A percentile compares a stretch with the other conserved stretches of the same genome.
phyloP scores from a whole-genome alignment of 2,113 vertebrate species.

The Gambusia affinis region DNA sequence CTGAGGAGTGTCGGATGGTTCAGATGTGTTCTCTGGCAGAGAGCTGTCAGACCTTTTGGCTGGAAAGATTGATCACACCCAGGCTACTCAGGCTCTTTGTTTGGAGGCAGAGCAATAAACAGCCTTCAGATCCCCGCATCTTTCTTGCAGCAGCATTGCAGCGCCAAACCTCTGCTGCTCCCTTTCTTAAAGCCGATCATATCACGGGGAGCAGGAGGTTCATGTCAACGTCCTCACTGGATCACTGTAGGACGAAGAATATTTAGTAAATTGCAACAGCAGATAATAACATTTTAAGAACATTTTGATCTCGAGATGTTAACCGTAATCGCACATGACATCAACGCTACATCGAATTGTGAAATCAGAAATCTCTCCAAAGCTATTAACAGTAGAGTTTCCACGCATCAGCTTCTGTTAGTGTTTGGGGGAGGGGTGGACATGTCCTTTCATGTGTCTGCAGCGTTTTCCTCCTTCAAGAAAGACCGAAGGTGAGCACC shows the following conservation, averaged over 20 bases:
- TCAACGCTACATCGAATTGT: not conserved
- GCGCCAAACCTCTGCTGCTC: slow-evolving; percentile 45
- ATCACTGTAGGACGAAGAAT: not conserved
- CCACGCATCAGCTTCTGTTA: slow-evolving; percentile 4
- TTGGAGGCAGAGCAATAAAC: slow-evolving; percentile 98
- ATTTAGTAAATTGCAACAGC: not conserved
- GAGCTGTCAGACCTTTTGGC: slow-evolving; percentile 99
- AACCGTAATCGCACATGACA: not conserved
- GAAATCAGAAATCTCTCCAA: not conserved
- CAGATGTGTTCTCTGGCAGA: slow-evolving; percentile 98
- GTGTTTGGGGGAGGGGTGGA: slow-evolving; percentile 50
- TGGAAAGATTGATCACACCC: slow-evolving; percentile 96
- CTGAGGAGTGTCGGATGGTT: slow-evolving; percentile 92
- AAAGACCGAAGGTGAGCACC: slow-evolving; percentile 84
- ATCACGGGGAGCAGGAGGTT: not conserved
- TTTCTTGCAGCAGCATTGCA: slow-evolving; percentile 72
- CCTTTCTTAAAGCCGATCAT: not conserved
- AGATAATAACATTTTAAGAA: not conserved
- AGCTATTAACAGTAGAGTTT: not conserved
- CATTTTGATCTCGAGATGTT: not conserved
- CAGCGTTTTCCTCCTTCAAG: slow-evolving; percentile 25
- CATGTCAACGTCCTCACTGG: not conserved
- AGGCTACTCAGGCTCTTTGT: slow-evolving; percentile 96
- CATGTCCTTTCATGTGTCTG: slow-evolving; percentile 2
- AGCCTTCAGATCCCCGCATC: slow-evolving; percentile 64